Evolutionary conservation across 2,797 vertebrate genomes (phyloP).

Genomic region (Micromesistius poutassou): DNA sequence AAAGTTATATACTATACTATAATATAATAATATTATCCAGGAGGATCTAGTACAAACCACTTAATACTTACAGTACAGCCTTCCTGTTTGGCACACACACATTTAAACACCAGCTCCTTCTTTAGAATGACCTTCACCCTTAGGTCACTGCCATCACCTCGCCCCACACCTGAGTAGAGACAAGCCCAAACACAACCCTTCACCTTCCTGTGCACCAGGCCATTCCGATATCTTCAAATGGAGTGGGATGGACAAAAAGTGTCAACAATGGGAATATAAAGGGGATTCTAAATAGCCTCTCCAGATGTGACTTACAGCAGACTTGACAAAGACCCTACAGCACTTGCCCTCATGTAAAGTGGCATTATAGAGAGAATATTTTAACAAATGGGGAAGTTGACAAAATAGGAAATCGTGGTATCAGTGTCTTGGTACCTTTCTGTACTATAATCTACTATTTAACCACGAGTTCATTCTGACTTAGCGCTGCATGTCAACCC

Average conservation of each 20-base stretch:
- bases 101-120: slow-evolving; percentile 78
- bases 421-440: background rate
- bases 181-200: background rate
- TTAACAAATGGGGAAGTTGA: no score
- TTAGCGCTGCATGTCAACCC: background rate
- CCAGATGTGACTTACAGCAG: no score
- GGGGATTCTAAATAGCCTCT: no score
- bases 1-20: background rate
- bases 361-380: no score
- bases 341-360: no score
- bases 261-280: background rate
- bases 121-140: slow-evolving; percentile 79
- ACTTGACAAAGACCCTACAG: no score
- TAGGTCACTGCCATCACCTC: slow-evolving; percentile 85
- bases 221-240: background rate
- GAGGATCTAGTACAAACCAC: background rate
- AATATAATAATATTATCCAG: background rate
- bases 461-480: no score
- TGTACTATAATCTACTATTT: no score
- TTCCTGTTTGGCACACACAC: slow-evolving; percentile 76
- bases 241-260: background rate
- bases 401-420: no score
- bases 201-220: background rate
- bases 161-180: slow-evolving; percentile 81
- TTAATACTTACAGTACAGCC: slow-evolving; percentile 81